Percentiles rank a stretch among this genome's conserved stretches.
These are phyloP conservation scores for Neopipo cinnamomea DNA, from an alignment of 2,113 vertebrate species.

Conservation along the genomic window DNA sequence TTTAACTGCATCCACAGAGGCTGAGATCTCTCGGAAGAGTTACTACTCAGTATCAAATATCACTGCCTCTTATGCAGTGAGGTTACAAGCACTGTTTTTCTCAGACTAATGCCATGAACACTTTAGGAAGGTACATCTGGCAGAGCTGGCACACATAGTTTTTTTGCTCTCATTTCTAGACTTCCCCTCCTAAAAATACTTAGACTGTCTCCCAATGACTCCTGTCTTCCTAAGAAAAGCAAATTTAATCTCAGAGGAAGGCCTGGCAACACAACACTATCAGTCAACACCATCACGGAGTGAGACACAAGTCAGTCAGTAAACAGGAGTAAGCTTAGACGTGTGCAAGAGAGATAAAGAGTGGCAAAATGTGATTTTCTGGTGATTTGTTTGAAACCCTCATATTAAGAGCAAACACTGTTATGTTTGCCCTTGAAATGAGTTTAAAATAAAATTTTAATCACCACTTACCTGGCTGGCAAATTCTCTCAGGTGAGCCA, in stretches of 20 bases:
- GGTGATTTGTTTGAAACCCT: not conserved
- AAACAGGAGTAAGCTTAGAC: not conserved
- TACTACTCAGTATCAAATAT: not conserved
- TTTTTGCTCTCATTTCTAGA: not conserved
- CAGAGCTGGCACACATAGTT: not conserved
- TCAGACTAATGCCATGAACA: not conserved
- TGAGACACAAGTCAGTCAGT: not conserved
- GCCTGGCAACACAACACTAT: not conserved
- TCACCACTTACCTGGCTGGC: constrained; percentile 70
- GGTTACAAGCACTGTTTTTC: not conserved
- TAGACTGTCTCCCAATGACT: not conserved
- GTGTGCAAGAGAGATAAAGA: not conserved
- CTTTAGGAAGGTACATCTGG: not conserved
- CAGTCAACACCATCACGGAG: not conserved
- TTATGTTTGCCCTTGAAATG: not conserved
- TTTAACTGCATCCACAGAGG: not conserved
- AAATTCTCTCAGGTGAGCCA: constrained; percentile 77
- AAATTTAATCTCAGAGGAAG: not conserved
- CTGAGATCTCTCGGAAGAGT: not conserved
- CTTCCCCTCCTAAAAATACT: not conserved
- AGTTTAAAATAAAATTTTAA: not conserved
- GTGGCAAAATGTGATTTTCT: not conserved
- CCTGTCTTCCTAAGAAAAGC: not conserved
- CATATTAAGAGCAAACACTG: not conserved
- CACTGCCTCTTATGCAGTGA: not conserved